Percentiles rank a stretch among this genome's conserved stretches.
Evolutionary conservation across 2,888 invertebrate species (phyloP).

Genomic region (Vandiemenella viatica): DNA sequence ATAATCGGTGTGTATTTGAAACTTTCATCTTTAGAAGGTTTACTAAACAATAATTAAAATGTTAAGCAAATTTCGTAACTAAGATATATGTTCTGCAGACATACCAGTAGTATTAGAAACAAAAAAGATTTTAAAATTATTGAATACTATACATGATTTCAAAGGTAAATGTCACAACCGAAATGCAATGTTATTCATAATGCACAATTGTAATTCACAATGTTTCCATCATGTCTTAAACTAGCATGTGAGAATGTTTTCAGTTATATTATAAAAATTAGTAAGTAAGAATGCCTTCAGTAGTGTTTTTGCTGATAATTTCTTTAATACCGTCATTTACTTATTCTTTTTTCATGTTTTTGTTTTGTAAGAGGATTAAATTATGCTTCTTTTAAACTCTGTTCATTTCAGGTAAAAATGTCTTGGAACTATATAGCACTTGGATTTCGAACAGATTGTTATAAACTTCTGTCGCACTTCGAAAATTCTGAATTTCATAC

Average conservation of each 20-base stretch:
- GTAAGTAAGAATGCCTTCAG: neutral
- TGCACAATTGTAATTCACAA: too few species aligned
- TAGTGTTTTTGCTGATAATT: neutral
- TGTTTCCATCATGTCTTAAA: too few species aligned
- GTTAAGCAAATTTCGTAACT: too few species aligned
- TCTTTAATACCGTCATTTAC: neutral
- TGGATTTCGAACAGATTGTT: neutral
- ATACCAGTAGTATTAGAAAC: too few species aligned
- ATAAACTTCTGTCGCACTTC: neutral
- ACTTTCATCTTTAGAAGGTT: too few species aligned
- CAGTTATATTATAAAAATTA: neutral
- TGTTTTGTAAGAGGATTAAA: neutral
- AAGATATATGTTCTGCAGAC: too few species aligned
- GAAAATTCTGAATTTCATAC: neutral
- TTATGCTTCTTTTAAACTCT: neutral
- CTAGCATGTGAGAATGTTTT: neutral
- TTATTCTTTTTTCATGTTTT: neutral
- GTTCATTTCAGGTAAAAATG: neutral
- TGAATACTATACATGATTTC: too few species aligned
- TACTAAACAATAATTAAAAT: too few species aligned
- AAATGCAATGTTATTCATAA: too few species aligned
- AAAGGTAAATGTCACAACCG: too few species aligned
- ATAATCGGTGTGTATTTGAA: too few species aligned
- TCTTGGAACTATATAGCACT: neutral
- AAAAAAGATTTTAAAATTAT: too few species aligned